These are phyloP conservation scores for Dysidea cf. avara DNA, from an alignment of 37 sponge, comb jelly and placozoan species.

Conservation along the genomic window DNA sequence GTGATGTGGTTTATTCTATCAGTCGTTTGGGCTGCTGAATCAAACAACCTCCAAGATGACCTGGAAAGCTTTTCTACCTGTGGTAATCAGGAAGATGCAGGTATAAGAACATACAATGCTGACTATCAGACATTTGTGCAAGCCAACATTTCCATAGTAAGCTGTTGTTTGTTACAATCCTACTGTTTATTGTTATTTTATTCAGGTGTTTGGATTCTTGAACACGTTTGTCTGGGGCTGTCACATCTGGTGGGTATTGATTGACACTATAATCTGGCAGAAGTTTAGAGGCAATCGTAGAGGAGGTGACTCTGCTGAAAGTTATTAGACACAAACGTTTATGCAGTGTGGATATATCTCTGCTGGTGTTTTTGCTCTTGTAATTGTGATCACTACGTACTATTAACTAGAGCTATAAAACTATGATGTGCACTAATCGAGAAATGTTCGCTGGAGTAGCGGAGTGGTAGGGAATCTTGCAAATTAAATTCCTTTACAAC, in stretches of 20 bases:
- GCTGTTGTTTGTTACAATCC: neutral
- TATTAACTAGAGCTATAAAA: too few relatives aligned
- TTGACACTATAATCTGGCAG: slow-evolving; percentile 47
- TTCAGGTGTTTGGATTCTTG: slow-evolving; percentile 59
- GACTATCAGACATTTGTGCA: slow-evolving; percentile 18
- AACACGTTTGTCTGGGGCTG: slow-evolving; percentile 41
- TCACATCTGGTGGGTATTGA: slow-evolving; percentile 71
- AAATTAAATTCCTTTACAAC: too few relatives aligned
- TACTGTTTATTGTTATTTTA: neutral
- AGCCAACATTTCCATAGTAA: slow-evolving; percentile 39
- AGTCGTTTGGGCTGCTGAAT: slow-evolving; percentile 57
- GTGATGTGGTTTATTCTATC: slow-evolving; percentile 68
- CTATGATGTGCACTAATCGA: too few relatives aligned
- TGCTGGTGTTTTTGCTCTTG: too few relatives aligned
- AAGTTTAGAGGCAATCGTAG: neutral
- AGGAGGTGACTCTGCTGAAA: too few relatives aligned
- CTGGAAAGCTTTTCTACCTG: neutral
- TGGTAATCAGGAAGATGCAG: neutral
- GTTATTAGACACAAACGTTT: too few relatives aligned
- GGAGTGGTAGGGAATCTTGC: too few relatives aligned
- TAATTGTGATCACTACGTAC: too few relatives aligned
- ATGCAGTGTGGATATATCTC: too few relatives aligned
- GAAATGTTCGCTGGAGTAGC: too few relatives aligned
- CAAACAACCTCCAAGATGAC: slow-evolving; percentile 12
- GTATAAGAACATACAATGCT: neutral